Base-by-base conservation (phyloP, 1,140 invertebrate species). In the Bombus difficillimus region DNA sequence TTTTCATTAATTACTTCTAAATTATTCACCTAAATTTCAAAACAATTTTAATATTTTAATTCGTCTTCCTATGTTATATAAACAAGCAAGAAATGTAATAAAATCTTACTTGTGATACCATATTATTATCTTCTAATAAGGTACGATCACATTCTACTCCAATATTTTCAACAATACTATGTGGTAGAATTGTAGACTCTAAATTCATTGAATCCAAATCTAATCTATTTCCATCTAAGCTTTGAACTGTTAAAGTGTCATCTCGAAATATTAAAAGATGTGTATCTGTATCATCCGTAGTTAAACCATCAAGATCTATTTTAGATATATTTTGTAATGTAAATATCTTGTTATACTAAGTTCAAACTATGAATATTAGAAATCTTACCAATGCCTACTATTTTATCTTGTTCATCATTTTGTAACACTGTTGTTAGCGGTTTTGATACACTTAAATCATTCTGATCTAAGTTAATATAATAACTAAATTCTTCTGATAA, bases 401-500 rank as follows among this genome's bases (percentile, higher is more conserved):
- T 91, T 91, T 92, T 94, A 74, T 95, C 93, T 43, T 91, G 87
- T 62, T 94, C 93, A 73, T 93, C 91, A 86, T 71, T 89, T 37
- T 91, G 86, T 22, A 91, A 89, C 66, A 89, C 74, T 28, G 90
- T 91, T 87, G 85, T 85, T n/a, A 93, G 75, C 28, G 92, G 78
- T 82, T 91, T 93, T 62, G 92, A 87, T 85, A 93, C 72, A 84
- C 32, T 91, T 15, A 91, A 82, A 80, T 94, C 91, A 15, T 72
- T 88, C 87, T 94, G 92, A 91, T 96, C 96, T 69, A 96, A 93
- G 91, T 96, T 96, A n/a, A 97, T 96, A 87, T 96, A 97, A 93
- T 96, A 96, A 68, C 96, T 94, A 95, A 98, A 98, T 93, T 98
- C 97, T 88, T 97, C 95, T 53, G 95, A 93, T 83, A 97, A 95